A percentile compares a stretch with the other conserved stretches of the same genome.
These are phyloP conservation scores for Echiichthys vipera DNA, from an alignment of 2,797 vertebrate species.

Conservation along the genomic window DNA sequence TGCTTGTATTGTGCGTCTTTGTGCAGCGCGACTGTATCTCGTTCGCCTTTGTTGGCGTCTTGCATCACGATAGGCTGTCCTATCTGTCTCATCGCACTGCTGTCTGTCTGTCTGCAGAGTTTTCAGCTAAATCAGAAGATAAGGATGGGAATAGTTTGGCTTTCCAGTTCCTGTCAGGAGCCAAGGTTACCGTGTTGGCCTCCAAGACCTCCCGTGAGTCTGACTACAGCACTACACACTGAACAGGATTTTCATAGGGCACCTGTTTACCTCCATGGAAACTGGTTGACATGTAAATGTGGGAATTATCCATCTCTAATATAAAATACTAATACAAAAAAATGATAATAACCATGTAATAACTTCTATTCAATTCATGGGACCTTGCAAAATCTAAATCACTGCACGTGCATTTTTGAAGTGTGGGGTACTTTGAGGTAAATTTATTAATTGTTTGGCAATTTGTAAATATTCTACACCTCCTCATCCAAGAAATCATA, in stretches of 20 bases:
- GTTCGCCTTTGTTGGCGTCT: conserved; percentile 75
- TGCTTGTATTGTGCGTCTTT: conserved; percentile 32
- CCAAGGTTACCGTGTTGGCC: conserved; percentile 90
- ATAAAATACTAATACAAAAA: no score
- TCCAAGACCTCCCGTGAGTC: conserved; percentile 98
- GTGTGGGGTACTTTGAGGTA: no score
- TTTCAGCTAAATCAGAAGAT: conserved; percentile 86
- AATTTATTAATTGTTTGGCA: no score
- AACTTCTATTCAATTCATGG: no score
- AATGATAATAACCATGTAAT: no score
- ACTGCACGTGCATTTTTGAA: no score
- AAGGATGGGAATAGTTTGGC: conserved; percentile 91
- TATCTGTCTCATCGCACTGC: conserved; percentile 67
- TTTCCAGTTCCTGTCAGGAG: conserved; percentile 91
- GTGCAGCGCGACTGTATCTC: conserved; percentile 64
- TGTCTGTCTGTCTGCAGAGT: conserved; percentile 82
- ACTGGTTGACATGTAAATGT: neutral
- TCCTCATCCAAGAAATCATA: no score
- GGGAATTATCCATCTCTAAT: neutral
- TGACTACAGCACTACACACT: neutral
- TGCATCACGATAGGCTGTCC: conserved; percentile 40
- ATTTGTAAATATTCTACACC: no score
- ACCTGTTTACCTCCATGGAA: neutral
- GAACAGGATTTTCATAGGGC: neutral
- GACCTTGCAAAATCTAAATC: no score